Conservation (phyloP, 1,140 invertebrate species). For the Drosophila paulistorum region DNA sequence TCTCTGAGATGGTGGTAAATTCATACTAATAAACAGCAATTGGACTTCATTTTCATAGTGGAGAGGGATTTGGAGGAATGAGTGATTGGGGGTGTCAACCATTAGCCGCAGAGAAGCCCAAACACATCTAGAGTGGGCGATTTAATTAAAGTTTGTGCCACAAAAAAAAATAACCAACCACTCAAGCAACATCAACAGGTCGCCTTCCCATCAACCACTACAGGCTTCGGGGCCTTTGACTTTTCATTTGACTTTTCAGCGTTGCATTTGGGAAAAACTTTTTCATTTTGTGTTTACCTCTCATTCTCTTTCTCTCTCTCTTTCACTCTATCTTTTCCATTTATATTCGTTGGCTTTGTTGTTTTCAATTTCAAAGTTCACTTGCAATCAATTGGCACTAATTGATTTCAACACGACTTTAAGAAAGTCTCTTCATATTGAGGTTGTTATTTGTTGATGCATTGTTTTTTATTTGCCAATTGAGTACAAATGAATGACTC, state of each 20-base stretch:
- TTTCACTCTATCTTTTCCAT: background rate
- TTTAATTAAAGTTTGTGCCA: constrained; percentile 2
- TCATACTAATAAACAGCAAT: background rate
- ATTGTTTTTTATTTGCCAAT: background rate
- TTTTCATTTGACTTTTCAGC: constrained; percentile 64
- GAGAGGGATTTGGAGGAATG: too few species aligned
- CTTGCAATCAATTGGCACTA: constrained; percentile 66
- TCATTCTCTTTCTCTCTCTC: background rate
- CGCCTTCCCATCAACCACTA: background rate
- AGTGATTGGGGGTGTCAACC: background rate
- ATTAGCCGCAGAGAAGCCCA: background rate
- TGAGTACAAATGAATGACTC: constrained; percentile 4
- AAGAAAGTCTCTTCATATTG: too few species aligned
- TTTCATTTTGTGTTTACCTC: constrained; percentile 3
- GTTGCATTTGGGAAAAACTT: constrained; percentile 31
- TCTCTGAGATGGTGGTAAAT: background rate
- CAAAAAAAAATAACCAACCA: too few species aligned
- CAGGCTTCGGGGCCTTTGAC: constrained; percentile 46
- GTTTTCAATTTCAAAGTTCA: constrained; percentile 26
- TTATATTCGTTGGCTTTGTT: background rate
- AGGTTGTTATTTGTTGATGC: too few species aligned
- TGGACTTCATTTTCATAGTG: background rate
- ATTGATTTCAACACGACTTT: constrained; percentile 65
- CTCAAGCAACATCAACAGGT: background rate
- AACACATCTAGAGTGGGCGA: background rate